Evolutionary conservation across 2,113 vertebrate genomes (phyloP).

Genomic region (Ptyas mucosa): DNA sequence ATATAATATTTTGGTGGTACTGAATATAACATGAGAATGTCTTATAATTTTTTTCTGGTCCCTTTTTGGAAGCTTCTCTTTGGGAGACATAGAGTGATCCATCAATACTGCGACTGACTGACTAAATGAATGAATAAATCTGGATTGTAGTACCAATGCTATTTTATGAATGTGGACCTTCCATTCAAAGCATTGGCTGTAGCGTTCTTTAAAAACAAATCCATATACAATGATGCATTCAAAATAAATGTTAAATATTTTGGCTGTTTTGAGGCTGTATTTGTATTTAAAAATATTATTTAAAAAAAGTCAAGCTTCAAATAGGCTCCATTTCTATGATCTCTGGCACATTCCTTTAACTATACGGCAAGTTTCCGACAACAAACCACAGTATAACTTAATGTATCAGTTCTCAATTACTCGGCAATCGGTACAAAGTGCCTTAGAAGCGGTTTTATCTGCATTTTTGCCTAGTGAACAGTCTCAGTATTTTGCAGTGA

Average conservation of each 20-base stretch:
- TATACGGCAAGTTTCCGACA: slow-evolving; percentile 26
- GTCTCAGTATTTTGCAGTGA: slow-evolving; percentile 33
- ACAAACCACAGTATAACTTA: slow-evolving; percentile 43
- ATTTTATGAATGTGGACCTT: not conserved
- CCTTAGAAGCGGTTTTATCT: slow-evolving; percentile 53
- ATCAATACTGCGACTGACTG: not conserved
- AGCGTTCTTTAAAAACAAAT: not conserved
- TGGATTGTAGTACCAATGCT: not conserved
- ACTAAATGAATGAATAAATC: not conserved
- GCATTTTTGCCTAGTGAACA: slow-evolving; percentile 59
- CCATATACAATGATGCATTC: not conserved
- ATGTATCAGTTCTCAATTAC: slow-evolving; percentile 33
- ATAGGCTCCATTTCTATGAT: not conserved
- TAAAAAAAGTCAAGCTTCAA: not conserved
- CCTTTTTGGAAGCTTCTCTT: not conserved
- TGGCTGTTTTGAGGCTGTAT: not conserved
- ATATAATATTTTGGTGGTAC: not conserved
- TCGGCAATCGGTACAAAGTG: slow-evolving; percentile 28
- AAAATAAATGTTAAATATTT: not conserved
- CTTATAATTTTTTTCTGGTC: not conserved
- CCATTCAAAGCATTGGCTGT: not conserved
- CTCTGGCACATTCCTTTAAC: slow-evolving; percentile 26
- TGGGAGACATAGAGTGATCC: not conserved
- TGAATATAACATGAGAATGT: not conserved
- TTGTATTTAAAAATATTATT: slow-evolving; percentile 4